phyloP scores from a whole-genome alignment of 1,140 invertebrate species.

The Tetramorium alpestre region DNA sequence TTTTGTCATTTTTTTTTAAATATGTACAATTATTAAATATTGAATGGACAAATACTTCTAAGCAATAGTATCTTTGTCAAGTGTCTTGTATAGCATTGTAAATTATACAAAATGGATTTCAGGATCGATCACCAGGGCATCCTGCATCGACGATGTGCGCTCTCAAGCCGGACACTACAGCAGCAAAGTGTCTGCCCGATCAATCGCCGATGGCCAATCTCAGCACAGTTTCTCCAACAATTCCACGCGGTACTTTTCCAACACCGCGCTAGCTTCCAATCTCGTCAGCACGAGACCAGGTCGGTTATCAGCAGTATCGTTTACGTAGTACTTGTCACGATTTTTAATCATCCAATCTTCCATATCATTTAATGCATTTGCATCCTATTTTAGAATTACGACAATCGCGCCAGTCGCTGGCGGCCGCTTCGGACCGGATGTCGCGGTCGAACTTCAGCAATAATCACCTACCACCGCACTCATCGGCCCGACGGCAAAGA shows the following conservation, averaged over 20 bases:
- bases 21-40: neutral
- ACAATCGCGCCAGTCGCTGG: constrained; percentile 93
- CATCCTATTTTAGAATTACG: constrained; percentile 88
- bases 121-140: constrained; percentile 88
- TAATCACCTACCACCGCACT: constrained; percentile 84
- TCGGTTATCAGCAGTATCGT: constrained; percentile 72
- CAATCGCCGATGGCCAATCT: constrained; percentile 93
- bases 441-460: constrained; percentile 88
- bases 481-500: constrained; percentile 89
- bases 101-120: constrained; percentile 12
- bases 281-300: constrained; percentile 92
- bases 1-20: neutral
- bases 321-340: neutral
- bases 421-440: constrained; percentile 92
- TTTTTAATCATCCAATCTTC: neutral
- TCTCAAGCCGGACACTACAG: constrained; percentile 87
- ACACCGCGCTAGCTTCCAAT: constrained; percentile 90
- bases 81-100: neutral
- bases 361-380: neutral
- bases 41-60: neutral
- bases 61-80: neutral
- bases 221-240: constrained; percentile 94
- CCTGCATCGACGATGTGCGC: constrained; percentile 88
- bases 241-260: constrained; percentile 90
- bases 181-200: constrained; percentile 85